Evolutionary conservation across 2,888 invertebrate genomes (phyloP), one percentile per base, ranked within the genome.

Genomic region (Melolontha melolontha): DNA sequence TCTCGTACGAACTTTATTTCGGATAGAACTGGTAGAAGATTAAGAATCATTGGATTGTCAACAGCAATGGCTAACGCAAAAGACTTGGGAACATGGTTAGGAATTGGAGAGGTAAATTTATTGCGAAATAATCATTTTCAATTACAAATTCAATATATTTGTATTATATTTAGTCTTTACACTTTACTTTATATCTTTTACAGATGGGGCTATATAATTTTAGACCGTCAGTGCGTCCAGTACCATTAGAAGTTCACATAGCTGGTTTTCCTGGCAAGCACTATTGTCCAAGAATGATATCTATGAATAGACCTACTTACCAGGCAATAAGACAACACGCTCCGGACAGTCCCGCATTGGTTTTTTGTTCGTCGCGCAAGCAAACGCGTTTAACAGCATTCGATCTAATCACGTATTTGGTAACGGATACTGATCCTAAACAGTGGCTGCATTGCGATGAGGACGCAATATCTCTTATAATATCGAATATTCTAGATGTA

Each of bases 251-350:
- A 85, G 92, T 93, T 10, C 92, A 93, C 78, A 76, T 84, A 42
- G 91, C 92, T 57, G 99, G 99, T 0, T 99, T 96, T 81, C 94
- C 97, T 0, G 99, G 97, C 2, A 95, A 98, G 73, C 97, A 99
- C 82, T 99, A 99, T 85, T 99, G 99, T 78, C 99, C 99, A 0
- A 90, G 99, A 54, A 99, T 99, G 99, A 93, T 97, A 71, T 94
- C 97, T 0, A 99, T 99, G 99, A 99, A 99, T 85, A 94, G 97
- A 78, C 98, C 99, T 0, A 93, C 96, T 0, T 99, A 94, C 85
- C 95, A 96, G 83, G 96, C 98, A 0, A 97, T 99, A 71, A 89
- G 92, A 51, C 92, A 94, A 64, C 95, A 98, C 82, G 97, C 98
- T 0, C 95, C 97, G 0, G 84, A 86, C 63, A 96, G 98, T 77